These are phyloP conservation scores for Thalassoma bifasciatum DNA, from an alignment of 2,113 vertebrate genomes.

Conservation along the genomic window DNA sequence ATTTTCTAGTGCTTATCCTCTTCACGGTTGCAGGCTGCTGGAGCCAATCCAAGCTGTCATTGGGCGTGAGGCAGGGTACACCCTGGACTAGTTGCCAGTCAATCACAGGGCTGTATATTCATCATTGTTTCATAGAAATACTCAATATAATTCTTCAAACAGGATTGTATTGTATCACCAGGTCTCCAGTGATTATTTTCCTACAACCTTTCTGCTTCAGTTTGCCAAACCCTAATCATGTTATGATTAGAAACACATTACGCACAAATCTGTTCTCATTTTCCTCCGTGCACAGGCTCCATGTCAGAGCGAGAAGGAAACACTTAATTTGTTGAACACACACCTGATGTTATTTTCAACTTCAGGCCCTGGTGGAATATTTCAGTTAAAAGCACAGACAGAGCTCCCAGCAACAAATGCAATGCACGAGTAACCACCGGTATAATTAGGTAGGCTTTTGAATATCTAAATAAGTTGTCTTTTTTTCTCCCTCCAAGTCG, in stretches of 20 bases:
- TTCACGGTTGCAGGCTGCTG: no score
- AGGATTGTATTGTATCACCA: not conserved
- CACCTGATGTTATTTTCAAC: conserved; percentile 64
- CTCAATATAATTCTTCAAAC: not conserved
- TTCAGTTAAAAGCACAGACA: conserved; percentile 50
- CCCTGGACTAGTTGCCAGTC: no score
- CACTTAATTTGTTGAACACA: conserved; percentile 18
- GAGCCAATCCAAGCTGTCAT: no score
- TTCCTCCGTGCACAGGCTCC: conserved; percentile 1
- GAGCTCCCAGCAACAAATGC: conserved; percentile 37
- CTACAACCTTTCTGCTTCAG: not conserved
- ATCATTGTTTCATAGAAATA: not conserved
- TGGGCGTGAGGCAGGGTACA: no score
- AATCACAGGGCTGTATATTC: no score
- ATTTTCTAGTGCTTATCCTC: no score
- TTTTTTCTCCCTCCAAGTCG: conserved; percentile 31
- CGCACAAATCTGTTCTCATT: conserved; percentile 3
- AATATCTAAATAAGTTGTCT: conserved; percentile 56
- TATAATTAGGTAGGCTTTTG: conserved; percentile 46
- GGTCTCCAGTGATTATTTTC: not conserved
- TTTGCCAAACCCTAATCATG: not conserved
- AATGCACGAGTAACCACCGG: conserved; percentile 38
- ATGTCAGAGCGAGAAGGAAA: not conserved
- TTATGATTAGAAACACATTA: conserved; percentile 18
- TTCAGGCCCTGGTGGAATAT: conserved; percentile 38